These are phyloP conservation scores for Isichthys henryi DNA, from an alignment of 2,113 vertebrate genomes.

Conservation along the genomic window DNA sequence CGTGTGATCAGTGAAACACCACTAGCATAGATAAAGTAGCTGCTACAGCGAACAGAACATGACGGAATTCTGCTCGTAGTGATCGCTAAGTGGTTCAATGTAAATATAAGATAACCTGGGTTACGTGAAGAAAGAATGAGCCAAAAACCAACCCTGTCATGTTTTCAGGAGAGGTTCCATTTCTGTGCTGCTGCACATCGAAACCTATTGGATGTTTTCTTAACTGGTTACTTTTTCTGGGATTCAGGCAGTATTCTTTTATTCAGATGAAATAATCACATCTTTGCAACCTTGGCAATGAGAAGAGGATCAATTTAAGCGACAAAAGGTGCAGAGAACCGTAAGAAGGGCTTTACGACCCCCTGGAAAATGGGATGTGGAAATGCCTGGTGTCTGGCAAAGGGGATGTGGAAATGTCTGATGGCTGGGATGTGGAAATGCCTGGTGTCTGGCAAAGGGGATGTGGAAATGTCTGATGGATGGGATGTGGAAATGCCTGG, in stretches of 20 bases:
- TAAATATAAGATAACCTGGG: not conserved
- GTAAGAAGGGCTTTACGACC: not conserved
- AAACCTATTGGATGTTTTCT: not conserved
- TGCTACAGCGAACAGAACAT: too few relatives aligned
- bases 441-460: not conserved
- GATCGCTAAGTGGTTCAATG: not conserved
- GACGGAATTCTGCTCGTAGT: not conserved
- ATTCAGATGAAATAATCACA: not conserved
- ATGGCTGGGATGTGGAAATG: not conserved
- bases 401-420: too few relatives aligned
- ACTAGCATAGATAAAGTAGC: too few relatives aligned
- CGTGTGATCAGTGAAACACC: not conserved
- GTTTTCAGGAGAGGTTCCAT: not conserved
- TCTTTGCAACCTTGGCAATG: not conserved
- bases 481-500: too few relatives aligned
- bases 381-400: too few relatives aligned
- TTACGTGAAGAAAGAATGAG: not conserved
- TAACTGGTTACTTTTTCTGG: not conserved
- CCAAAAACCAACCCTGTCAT: not conserved
- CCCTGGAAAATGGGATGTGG: not conserved
- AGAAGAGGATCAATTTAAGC: not conserved
- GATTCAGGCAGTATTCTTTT: not conserved
- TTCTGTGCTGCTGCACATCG: not conserved
- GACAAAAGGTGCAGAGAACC: not conserved
- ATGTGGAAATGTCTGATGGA: too few relatives aligned